Evolutionary conservation across 2,888 invertebrate genomes (phyloP).

Genomic region (Drosophila antonietae): DNA sequence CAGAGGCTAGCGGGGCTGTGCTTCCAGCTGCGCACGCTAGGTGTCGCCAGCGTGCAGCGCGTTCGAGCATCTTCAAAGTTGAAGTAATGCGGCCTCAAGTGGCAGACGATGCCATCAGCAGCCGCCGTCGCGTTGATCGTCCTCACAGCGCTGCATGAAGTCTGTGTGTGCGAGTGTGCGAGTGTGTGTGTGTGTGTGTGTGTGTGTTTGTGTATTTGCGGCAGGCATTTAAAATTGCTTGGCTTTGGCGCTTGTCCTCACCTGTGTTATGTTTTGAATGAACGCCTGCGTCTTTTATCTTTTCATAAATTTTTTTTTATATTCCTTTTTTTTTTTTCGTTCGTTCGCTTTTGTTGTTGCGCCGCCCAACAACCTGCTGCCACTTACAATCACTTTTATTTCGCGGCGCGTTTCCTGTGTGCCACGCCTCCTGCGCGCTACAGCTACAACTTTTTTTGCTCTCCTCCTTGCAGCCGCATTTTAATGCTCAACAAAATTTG

Average conservation of each 20-base stretch:
- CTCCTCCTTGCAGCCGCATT: conserved; percentile 54
- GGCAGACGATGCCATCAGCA: conserved; percentile 42
- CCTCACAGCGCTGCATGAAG: conserved; percentile 44
- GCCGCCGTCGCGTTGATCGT: conserved; percentile 22
- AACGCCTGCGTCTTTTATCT: conserved; percentile 79
- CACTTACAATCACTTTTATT: conserved; percentile 79
- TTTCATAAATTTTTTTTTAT: conserved; percentile 69
- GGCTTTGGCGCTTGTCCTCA: conserved; percentile 75
- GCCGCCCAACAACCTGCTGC: conserved; percentile 43
- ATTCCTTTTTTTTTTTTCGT: not conserved
- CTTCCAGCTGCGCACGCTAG: conserved; percentile 79
- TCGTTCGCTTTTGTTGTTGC: conserved; percentile 44
- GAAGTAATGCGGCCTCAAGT: conserved; percentile 81
- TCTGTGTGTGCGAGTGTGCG: not conserved
- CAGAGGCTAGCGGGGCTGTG: conserved; percentile 32
- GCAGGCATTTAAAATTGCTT: conserved; percentile 76
- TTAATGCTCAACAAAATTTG: conserved; percentile 79
- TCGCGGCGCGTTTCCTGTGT: conserved; percentile 56
- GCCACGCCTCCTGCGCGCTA: conserved; percentile 11
- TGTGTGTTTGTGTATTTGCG: conserved; percentile 3
- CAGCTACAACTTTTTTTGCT: conserved; percentile 46
- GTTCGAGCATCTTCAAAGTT: conserved; percentile 80
- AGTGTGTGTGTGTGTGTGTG: not conserved
- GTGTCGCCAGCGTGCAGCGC: conserved; percentile 70
- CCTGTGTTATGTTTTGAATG: conserved; percentile 78